Percentiles rank a stretch among this genome's conserved stretches.
Conservation (phyloP, 2,113 vertebrate genomes). For the Chitala chitala region DNA sequence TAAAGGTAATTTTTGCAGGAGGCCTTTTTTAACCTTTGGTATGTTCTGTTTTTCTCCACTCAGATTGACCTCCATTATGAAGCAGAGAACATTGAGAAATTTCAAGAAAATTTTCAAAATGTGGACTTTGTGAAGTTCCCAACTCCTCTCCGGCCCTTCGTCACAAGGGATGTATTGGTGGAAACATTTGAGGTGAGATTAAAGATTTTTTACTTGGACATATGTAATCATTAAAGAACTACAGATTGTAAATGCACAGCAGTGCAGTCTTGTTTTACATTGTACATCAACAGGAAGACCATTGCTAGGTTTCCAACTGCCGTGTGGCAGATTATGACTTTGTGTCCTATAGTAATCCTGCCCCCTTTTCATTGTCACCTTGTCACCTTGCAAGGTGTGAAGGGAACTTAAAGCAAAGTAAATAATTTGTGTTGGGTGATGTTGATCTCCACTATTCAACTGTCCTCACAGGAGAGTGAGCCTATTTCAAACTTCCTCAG, state of each 20-base stretch:
- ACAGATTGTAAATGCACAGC: neutral
- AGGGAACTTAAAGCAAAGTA: neutral
- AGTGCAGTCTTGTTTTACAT: too few relatives aligned
- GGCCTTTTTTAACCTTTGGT: neutral
- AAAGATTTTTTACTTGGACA: neutral
- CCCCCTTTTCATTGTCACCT: too few relatives aligned
- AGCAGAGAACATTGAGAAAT: constrained; percentile 82
- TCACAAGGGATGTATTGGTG: constrained; percentile 80
- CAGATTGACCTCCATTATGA: constrained; percentile 89
- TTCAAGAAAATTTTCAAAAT: constrained; percentile 76
- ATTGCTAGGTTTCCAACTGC: too few relatives aligned
- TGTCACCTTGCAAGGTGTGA: too few relatives aligned
- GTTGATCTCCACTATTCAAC: neutral
- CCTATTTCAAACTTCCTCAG: constrained; percentile 80
- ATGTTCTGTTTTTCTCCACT: constrained; percentile 3
- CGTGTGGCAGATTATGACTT: too few relatives aligned
- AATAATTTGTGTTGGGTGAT: neutral
- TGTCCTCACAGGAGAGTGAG: constrained; percentile 74
- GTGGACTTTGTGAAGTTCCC: constrained; percentile 84
- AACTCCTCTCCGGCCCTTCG: constrained; percentile 77
- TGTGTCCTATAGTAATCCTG: too few relatives aligned
- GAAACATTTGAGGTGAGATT: constrained; percentile 86
- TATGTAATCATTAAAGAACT: neutral
- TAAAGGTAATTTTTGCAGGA: neutral
- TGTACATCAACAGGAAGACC: too few relatives aligned